Percentiles rank a stretch among this genome's conserved stretches.
Conservation (phyloP, 1,140 invertebrate genomes). For the Lepidurus arcticus region DNA sequence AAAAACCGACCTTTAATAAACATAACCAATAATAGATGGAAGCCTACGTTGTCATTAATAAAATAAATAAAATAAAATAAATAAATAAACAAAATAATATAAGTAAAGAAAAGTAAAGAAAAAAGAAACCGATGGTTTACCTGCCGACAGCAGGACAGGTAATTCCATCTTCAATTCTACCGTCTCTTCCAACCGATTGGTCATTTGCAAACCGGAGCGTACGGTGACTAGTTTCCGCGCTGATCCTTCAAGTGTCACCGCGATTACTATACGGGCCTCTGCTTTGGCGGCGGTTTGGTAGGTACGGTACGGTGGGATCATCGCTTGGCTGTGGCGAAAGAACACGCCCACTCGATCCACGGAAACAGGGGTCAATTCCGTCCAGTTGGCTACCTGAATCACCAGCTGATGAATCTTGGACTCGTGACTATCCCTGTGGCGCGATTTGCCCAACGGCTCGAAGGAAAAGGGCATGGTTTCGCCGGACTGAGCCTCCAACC, state of each 20-base stretch:
- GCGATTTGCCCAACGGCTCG: slow-evolving; percentile 57
- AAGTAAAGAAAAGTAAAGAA: slow-evolving; percentile 33
- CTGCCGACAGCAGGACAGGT: slow-evolving; percentile 23
- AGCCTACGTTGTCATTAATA: too few species aligned
- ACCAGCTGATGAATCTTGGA: slow-evolving; percentile 75
- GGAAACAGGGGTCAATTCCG: slow-evolving; percentile 74
- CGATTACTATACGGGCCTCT: slow-evolving; percentile 60
- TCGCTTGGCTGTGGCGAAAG: slow-evolving; percentile 66
- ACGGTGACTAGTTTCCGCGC: slow-evolving; percentile 94
- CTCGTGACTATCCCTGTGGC: slow-evolving; percentile 74
- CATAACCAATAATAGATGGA: too few species aligned
- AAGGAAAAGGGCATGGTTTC: slow-evolving; percentile 74
- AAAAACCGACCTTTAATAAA: too few species aligned
- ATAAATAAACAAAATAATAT: neutral
- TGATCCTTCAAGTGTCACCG: slow-evolving; percentile 82
- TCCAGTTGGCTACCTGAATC: slow-evolving; percentile 85
- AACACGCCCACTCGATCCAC: slow-evolving; percentile 92
- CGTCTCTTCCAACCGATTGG: slow-evolving; percentile 66
- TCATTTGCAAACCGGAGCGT: slow-evolving; percentile 74
- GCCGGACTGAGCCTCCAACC: slow-evolving; percentile 63
- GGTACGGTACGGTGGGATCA: neutral
- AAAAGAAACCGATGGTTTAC: slow-evolving; percentile 20
- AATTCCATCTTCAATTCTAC: slow-evolving; percentile 53
- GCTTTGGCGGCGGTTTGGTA: slow-evolving; percentile 33
- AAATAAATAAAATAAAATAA: slow-evolving; percentile 5